Percentiles rank a stretch among this genome's conserved stretches.
These are phyloP conservation scores for Drepanosiphum platanoidis DNA, from an alignment of 2,888 invertebrate species.

Conservation along the genomic window DNA sequence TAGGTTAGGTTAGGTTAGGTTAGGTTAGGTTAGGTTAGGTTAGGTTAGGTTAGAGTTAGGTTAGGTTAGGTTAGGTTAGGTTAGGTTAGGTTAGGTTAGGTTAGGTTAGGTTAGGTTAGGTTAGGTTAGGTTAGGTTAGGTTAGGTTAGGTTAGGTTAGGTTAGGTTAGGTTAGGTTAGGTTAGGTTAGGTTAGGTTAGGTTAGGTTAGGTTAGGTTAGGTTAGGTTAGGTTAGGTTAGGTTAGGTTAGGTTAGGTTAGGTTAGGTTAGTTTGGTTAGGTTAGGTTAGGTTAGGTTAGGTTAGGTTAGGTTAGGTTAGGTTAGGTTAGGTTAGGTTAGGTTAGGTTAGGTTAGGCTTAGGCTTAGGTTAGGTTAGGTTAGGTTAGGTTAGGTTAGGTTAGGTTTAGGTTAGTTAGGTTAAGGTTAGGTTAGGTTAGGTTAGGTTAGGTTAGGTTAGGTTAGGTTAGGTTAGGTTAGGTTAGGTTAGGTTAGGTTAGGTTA, in stretches of 20 bases:
- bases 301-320: constrained; percentile 63
- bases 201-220: too few species aligned
- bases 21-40: constrained; percentile 64
- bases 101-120: too few species aligned
- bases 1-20: constrained; percentile 64
- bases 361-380: constrained; percentile 47
- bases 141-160: too few species aligned
- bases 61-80: background rate
- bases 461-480: constrained; percentile 16
- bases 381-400: constrained; percentile 62
- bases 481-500: constrained; percentile 38
- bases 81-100: too few species aligned
- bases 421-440: constrained; percentile 44
- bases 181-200: too few species aligned
- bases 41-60: constrained; percentile 34
- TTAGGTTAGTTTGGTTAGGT: constrained; percentile 64
- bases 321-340: constrained; percentile 63
- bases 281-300: constrained; percentile 65
- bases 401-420: constrained; percentile 62
- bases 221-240: too few species aligned
- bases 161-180: too few species aligned
- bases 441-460: constrained; percentile 51
- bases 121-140: too few species aligned
- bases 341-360: constrained; percentile 59
- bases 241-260: too few species aligned